Base-by-base conservation (phyloP, 2,888 invertebrate genomes). In the Lasioglossum zephyrum region DNA sequence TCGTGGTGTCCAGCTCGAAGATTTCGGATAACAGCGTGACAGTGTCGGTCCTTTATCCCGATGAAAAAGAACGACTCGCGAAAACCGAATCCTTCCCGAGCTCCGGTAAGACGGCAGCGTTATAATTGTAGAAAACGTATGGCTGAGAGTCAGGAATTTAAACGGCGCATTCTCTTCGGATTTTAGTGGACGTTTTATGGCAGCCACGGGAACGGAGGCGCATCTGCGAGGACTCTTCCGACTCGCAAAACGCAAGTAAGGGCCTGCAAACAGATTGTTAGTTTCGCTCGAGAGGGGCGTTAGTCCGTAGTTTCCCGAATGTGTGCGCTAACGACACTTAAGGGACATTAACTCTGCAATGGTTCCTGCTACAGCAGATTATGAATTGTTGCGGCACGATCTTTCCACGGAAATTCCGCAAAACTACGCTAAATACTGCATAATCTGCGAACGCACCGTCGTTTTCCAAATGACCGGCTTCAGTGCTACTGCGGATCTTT, bases 11-110 rank as follows among this genome's bases (percentile, higher is more conserved):
- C 11, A 90, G 82, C 49, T 83, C 92, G 4, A 83, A 88, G 4
- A 81, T 88, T 73, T 89, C 82, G 66, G 83, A 88, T 63, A 92
- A 90, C 72, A 91, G 91, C 63, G 91, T 91, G n/a, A 92, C 89
- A 26, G 91, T 91, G 18, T 91, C 91, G 1, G 85, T 91, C 31
- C 84, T 91, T 49, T 91, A 88, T 72, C 88, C 92, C 1, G 90
- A 91, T 31, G 77, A 77, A 4, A 70, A 70, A 9, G 49, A 26
- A 18, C 73, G 11, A 2, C 2, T 26, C 16, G 4, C 60, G 4
- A 75, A 16, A 39, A 44, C 4, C 36, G n/a, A 70, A 5, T 8
- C 3, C n/a, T 70, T 79, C 8, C 49, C 53, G 39, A 53, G 63
- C 0, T 39, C 82, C 57, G 74, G 83, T 83, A 85, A 77, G 66